Base-by-base conservation (phyloP, 2,888 invertebrate genomes). In the Tetragonisca angustula region DNA sequence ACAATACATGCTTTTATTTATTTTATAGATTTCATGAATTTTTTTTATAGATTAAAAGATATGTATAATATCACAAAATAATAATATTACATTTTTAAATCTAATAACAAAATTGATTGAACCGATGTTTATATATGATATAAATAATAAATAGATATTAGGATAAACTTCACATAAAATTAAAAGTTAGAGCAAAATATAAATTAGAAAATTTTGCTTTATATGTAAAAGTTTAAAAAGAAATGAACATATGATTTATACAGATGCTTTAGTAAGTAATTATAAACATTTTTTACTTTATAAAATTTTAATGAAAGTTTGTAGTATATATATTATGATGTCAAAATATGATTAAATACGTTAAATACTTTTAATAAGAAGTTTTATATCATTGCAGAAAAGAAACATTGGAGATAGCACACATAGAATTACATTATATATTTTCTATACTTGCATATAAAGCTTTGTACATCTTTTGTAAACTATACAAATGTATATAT, bases 1-100 rank as follows among this genome's bases (percentile, higher is more conserved):
- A 68, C n/a, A 72, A 24, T 50, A 76, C 82, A 72, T 76, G 76
- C 82, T 75, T 68, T 69, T 64, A 27, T 62, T 15, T 36, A 27
- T 72, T 83, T 71, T 59, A 62, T 19, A 76, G 56, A 67, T 74
- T 59, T 74, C 19, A 68, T 32, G 64, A 36, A 56, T 67, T 72
- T 50, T 54, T 81, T 50, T 54, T 17, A 24, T 65, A 54, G 61
- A 81, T 75, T 75, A 62, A 75, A 81, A 83, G 62, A 67, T 81
- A 82, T 73, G 65, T 59, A 27, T 65, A 75, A 36, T 43, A 61
- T 67, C 52, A 19, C 17, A 69, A 61, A 81, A 67, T 72, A 21
- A 64, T 56, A 64, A 56, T 56, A 64, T 77, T 81, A 43, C 17
- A 21, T 59, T 61, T 21, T 24, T 49, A 56, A 79, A 65, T 15